Base-by-base conservation (phyloP, 2,888 invertebrate species). In the Nomada flava region DNA sequence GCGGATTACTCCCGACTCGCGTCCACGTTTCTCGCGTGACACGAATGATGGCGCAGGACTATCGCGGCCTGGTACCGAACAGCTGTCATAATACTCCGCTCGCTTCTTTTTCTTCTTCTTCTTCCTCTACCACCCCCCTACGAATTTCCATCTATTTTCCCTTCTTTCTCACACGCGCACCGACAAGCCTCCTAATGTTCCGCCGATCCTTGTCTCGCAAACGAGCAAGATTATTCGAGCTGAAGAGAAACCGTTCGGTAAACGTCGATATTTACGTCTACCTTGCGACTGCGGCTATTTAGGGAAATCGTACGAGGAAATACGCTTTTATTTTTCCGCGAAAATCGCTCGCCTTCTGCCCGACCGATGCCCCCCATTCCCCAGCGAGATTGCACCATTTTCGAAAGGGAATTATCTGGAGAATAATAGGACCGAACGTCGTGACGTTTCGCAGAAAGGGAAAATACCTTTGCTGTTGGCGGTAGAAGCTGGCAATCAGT, bases 401-500 rank as follows among this genome's bases (percentile, higher is more conserved):
- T n/a, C 65, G 11, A 1, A 11, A 13, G n/a, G n/a, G 0, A 29
- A 15, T 9, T n/a, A 23, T 23, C 9, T 47, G 10, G 15, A 11
- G 10, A 26, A 9, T 3, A 50, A 18, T 18, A 4, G 13, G 18
- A 5, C 53, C 15, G 23, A n/a, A 44, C 5, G 1, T 10, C n/a
- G 36, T 11, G 2, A 55, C 20, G 47, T 10, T 20, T 65, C 47
- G 90, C 95, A 98, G 98, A 96, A 97, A 94, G 98, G 98, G 86
- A 98, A 98, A 95, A 97, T 99, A 91, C 98, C 99, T 89, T 95
- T 99, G 92, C 96, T 99, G 92, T 95, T 98, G 94, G 98, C 99
- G 75, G 98, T 98, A 90, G 98, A 99, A 94, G 97, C 98, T 44
- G 99, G 99, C 73, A 99, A 99, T 95, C 97, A 98, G 94, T 97